Conservation (phyloP, 2,888 invertebrate genomes). For the Drosophila hamatofila region DNA sequence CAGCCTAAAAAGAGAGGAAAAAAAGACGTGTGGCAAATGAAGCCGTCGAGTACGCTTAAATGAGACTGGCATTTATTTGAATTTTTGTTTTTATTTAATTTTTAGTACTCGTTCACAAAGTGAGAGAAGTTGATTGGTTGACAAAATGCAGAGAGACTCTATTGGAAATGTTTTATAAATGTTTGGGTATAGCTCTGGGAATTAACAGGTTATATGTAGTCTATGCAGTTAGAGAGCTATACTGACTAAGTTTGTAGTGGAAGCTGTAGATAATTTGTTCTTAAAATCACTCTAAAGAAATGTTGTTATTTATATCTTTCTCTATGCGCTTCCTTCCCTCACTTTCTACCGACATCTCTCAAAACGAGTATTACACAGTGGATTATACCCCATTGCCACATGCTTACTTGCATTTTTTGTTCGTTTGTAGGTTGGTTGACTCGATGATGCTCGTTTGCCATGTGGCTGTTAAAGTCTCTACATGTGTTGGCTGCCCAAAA, state of each 20-base stretch:
- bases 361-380: not conserved
- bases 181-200: too few species aligned
- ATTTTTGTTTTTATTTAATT: conserved; percentile 14
- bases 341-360: too few species aligned
- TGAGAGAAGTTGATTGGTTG: not conserved
- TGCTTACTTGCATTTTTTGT: conserved; percentile 13
- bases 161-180: too few species aligned
- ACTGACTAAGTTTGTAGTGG: too few species aligned
- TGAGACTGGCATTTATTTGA: conserved; percentile 57
- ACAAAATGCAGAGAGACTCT: not conserved
- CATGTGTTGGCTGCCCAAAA: conserved; percentile 52
- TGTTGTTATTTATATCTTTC: not conserved
- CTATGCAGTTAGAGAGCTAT: too few species aligned
- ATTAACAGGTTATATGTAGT: too few species aligned
- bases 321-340: not conserved
- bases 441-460: conserved; percentile 34
- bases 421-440: conserved; percentile 37
- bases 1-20: conserved; percentile 43
- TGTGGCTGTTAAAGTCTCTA: conserved; percentile 53
- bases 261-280: too few species aligned
- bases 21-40: conserved; percentile 62
- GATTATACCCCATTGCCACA: not conserved
- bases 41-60: conserved; percentile 27
- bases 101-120: not conserved
- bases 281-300: too few species aligned